Base-by-base conservation (phyloP, 2,888 invertebrate genomes). In the Macropis europaea region DNA sequence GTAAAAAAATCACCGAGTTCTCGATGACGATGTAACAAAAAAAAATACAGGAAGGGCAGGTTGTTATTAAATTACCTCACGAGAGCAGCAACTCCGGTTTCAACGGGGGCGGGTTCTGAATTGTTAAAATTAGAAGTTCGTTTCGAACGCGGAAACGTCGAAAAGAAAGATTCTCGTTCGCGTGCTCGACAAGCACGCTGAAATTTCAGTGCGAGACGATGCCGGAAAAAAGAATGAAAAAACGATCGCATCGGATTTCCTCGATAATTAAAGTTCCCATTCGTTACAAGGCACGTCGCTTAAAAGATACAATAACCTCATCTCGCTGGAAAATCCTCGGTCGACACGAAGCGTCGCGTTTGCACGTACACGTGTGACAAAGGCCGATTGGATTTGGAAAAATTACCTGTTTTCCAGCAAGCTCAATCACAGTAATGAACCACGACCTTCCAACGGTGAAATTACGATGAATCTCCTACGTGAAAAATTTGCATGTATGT, bases 131-230 rank as follows among this genome's bases (percentile, higher is more conserved):
- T n/a, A n/a, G n/a, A n/a, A n/a, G n/a, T n/a, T n/a, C n/a, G n/a
- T n/a, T n/a, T n/a, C n/a, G n/a, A n/a, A n/a, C n/a, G n/a, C n/a
- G n/a, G n/a, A n/a, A n/a, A n/a, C n/a, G n/a, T n/a, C n/a, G n/a
- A n/a, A n/a, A n/a, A n/a, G n/a, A n/a, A n/a, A n/a, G n/a, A n/a
- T 38, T 40, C 53, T 17, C 53, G 40, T 28, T 40, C 53, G 38
- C 9, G 3, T 24, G 57, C n/a, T 24, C 3, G n/a, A 17, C 15
- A 32, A 57, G 17, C 17, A n/a, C 45, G 7, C 5, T 15, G 6
- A 24, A 34, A n/a, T 45, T 17, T 13, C 26, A 4, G 22, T 4
- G n/a, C 19, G 30, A 3, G 22, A 6, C 19, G 4, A n/a, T n/a
- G n/a, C n/a, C n/a, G n/a, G n/a, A n/a, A n/a, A n/a, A 36, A 45